Evolutionary conservation across 2,888 invertebrate species (phyloP).

Genomic region (Lumbricus terrestris): DNA sequence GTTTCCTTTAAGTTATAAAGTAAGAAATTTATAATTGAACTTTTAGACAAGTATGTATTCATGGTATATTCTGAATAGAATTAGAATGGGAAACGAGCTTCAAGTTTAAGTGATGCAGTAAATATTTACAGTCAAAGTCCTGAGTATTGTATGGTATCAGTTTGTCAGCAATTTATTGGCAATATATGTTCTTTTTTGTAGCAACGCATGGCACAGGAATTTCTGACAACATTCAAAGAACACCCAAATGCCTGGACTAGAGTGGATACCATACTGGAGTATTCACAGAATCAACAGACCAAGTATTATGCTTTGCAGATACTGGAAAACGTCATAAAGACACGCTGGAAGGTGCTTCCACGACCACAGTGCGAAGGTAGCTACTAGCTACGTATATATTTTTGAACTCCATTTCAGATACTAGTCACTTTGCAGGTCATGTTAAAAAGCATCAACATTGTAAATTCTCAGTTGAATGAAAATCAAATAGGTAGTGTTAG

Average conservation of each 20-base stretch:
- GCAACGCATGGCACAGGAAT: constrained; percentile 80
- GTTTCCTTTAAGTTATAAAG: too few species aligned
- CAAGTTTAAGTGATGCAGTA: background rate
- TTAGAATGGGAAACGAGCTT: background rate
- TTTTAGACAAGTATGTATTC: too few species aligned
- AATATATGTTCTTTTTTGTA: constrained; percentile 41
- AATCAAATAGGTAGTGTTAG: background rate
- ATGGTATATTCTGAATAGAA: background rate
- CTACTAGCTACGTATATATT: too few species aligned
- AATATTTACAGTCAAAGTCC: background rate
- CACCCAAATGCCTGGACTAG: constrained; percentile 99
- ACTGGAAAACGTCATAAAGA: constrained; percentile 96
- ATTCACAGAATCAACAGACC: constrained; percentile 91
- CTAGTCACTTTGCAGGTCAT: background rate
- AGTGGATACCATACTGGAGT: constrained; percentile 97
- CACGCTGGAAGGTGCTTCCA: constrained; percentile 96
- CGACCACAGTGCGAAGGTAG: constrained; percentile 91
- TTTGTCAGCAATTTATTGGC: background rate
- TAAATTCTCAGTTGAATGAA: background rate
- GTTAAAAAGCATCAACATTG: background rate
- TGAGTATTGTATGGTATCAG: background rate
- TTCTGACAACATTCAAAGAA: constrained; percentile 89
- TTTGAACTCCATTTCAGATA: background rate
- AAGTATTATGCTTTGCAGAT: constrained; percentile 99
- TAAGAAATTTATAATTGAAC: too few species aligned